A percentile compares a stretch with the other conserved stretches of the same genome.
Evolutionary conservation across 2,113 vertebrate species (phyloP).

Genomic region (Raja brachyura): DNA sequence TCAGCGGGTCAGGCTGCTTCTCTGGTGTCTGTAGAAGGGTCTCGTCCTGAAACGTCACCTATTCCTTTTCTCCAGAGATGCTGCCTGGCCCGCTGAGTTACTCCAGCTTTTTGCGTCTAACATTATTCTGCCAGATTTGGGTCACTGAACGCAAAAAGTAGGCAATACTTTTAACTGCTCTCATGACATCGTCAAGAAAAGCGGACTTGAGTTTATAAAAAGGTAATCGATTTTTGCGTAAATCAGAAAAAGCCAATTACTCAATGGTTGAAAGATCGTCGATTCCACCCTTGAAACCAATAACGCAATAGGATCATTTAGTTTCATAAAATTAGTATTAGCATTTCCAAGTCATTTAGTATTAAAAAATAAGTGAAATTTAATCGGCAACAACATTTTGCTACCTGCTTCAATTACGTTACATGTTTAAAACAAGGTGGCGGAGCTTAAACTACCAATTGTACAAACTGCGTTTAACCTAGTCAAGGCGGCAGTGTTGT

Average conservation of each 20-base stretch:
- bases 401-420: background rate
- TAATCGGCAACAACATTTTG: background rate
- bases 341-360: background rate
- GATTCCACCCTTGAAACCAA: background rate
- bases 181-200: background rate
- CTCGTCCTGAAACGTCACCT: no score
- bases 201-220: background rate
- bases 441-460: background rate
- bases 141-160: background rate
- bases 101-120: no score
- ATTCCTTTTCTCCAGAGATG: no score
- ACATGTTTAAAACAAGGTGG: background rate
- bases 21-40: no score
- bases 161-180: background rate
- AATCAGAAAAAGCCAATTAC: background rate
- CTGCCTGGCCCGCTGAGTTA: no score
- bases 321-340: background rate
- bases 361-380: background rate
- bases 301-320: background rate
- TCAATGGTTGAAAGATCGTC: background rate
- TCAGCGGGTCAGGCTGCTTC: no score
- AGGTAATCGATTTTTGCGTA: background rate
- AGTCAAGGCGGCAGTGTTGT: no score
- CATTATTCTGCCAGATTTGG: background rate
- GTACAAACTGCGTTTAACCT: background rate